Percentiles rank a stretch among this genome's conserved stretches.
Evolutionary conservation across 1,140 invertebrate species (phyloP).

Genomic region (Brachionus plicatilis): DNA sequence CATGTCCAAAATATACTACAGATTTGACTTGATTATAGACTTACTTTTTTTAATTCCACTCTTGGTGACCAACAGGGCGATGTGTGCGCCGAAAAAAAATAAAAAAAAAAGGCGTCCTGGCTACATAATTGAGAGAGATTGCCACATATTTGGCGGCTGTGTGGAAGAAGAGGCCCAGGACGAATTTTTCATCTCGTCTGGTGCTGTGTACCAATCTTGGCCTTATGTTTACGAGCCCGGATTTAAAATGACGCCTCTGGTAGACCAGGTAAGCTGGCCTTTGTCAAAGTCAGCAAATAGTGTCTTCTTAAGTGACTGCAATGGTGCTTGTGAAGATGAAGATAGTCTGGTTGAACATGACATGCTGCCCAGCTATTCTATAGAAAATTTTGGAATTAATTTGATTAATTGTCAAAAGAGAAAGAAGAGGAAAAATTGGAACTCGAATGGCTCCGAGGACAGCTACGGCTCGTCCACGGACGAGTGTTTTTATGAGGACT

Average conservation of each 20-base stretch:
- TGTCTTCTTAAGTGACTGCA: not conserved
- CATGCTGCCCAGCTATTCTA: not conserved
- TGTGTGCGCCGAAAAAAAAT: not conserved
- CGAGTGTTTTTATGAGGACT: constrained; percentile 28
- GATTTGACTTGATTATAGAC: not conserved
- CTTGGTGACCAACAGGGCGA: not conserved
- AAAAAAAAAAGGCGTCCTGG: not conserved
- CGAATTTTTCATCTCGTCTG: constrained; percentile 33
- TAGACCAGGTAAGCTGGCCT: not conserved
- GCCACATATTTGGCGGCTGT: constrained; percentile 29
- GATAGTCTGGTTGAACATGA: not conserved
- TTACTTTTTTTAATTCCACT: not conserved
- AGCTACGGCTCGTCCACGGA: not conserved
- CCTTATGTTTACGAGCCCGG: constrained; percentile 31
- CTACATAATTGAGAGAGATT: constrained; percentile 35
- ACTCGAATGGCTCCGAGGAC: not conserved
- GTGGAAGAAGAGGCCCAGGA: constrained; percentile 34
- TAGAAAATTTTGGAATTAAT: constrained; percentile 26
- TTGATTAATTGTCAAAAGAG: not conserved
- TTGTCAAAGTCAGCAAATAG: constrained; percentile 8
- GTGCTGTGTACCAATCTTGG: constrained; percentile 36
- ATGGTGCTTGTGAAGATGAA: not conserved
- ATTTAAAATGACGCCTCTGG: not conserved
- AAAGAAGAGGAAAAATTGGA: not conserved
- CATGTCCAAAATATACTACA: not conserved